phyloP scores from a whole-genome alignment of 2,888 invertebrate genomes.

The Sipha maydis region DNA sequence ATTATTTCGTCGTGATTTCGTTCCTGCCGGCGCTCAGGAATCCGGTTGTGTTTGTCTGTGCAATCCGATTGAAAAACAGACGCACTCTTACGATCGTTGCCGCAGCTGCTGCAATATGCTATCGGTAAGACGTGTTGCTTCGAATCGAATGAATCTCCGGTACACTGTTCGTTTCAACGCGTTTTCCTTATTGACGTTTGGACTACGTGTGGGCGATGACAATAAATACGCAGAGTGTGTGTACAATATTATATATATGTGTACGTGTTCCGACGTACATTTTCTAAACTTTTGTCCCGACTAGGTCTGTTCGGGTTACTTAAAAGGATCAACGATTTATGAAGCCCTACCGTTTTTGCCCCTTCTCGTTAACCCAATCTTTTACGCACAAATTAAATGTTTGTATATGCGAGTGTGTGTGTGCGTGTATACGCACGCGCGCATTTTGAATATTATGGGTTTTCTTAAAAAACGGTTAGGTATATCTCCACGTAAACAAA shows the following conservation, averaged over 20 bases:
- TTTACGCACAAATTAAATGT: neutral
- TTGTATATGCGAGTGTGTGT: too few relatives aligned
- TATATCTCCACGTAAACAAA: neutral
- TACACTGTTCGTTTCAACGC: neutral
- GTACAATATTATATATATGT: neutral
- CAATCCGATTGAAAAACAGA: neutral
- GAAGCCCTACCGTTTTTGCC: neutral
- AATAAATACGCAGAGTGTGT: neutral
- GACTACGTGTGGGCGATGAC: neutral
- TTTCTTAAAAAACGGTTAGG: neutral
- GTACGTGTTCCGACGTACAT: neutral
- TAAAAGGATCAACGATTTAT: slow-evolving; percentile 36
- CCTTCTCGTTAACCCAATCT: neutral
- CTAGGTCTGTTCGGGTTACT: slow-evolving; percentile 12
- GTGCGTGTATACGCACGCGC: too few relatives aligned
- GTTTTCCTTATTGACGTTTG: neutral
- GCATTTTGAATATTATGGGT: too few relatives aligned
- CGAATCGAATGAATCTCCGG: neutral
- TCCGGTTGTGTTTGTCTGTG: neutral
- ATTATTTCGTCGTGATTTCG: neutral
- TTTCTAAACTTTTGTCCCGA: neutral
- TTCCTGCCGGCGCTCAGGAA: neutral
- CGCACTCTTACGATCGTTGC: neutral
- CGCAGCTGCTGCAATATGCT: neutral
- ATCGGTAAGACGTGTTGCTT: neutral